Conservation (phyloP, 2,888 invertebrate genomes). For the Stenchaetothrips biformis region DNA sequence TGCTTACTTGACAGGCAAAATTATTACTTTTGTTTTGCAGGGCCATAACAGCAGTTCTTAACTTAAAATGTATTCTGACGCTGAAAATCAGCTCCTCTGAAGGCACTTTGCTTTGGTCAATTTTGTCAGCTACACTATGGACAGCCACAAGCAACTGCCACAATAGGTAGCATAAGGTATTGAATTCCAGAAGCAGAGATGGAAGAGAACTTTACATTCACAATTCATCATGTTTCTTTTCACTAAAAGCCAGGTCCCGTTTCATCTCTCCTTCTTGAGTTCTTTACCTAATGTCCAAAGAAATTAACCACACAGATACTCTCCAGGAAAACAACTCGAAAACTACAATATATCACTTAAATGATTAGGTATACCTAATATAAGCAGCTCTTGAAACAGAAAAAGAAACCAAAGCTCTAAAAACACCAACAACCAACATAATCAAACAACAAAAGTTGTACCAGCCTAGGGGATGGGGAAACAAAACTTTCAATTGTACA, state of each 20-base stretch:
- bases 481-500: neutral
- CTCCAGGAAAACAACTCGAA: no score
- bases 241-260: no score
- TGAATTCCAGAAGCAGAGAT: no score
- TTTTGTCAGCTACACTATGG: neutral
- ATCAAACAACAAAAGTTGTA: neutral
- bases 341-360: neutral
- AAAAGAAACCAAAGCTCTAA: no score
- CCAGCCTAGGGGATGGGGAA: neutral
- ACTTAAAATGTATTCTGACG: neutral
- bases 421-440: neutral
- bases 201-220: no score
- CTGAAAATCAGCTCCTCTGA: neutral
- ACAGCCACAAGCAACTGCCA: neutral
- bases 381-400: neutral
- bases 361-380: neutral
- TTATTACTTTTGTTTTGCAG: neutral
- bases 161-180: no score
- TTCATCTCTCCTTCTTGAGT: no score
- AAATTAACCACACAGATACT: no score
- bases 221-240: no score
- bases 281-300: no score
- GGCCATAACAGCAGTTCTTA: neutral
- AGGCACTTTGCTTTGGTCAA: constrained; percentile 20
- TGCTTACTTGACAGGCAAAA: no score